These are phyloP conservation scores for Sinocyclocheilus rhinocerous DNA, from an alignment of 2,113 vertebrate genomes.

Conservation along the genomic window DNA sequence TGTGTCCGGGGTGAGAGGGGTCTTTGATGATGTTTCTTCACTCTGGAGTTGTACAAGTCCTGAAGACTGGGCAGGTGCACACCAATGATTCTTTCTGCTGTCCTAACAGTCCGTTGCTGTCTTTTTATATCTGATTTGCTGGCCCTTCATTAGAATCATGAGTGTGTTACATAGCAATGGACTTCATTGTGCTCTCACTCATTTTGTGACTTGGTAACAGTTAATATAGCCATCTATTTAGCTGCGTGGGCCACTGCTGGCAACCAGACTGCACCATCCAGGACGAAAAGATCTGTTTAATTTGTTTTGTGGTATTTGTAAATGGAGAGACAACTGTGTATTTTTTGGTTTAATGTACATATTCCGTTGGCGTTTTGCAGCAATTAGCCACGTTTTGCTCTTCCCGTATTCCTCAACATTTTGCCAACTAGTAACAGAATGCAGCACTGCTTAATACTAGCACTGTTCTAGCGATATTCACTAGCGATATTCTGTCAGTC, in stretches of 20 bases:
- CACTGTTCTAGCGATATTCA: too few species aligned
- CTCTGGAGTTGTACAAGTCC: too few species aligned
- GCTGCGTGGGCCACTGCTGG: constrained; percentile 1
- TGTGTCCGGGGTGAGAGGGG: too few species aligned
- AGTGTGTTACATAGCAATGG: constrained; percentile 14
- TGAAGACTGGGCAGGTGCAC: too few species aligned
- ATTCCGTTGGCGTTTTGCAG: background rate
- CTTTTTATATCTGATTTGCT: too few species aligned
- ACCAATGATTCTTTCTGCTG: too few species aligned
- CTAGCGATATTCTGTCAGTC: background rate
- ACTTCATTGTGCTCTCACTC: constrained; percentile 21
- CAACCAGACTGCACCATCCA: background rate
- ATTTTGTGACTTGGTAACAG: constrained; percentile 38
- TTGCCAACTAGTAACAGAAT: background rate
- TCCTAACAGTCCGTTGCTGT: too few species aligned
- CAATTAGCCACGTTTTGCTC: background rate
- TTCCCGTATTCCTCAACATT: background rate
- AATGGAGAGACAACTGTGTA: constrained; percentile 4
- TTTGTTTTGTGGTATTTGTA: constrained; percentile 9
- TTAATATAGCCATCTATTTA: constrained; percentile 13
- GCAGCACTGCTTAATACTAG: too few species aligned
- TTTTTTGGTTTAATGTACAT: constrained; percentile 24
- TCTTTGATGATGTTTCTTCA: too few species aligned
- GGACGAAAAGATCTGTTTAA: constrained; percentile 13
- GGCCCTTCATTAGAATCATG: constrained; percentile 17